phyloP scores from a whole-genome alignment of 1,140 invertebrate species.

The Drosophila nebulosa region DNA sequence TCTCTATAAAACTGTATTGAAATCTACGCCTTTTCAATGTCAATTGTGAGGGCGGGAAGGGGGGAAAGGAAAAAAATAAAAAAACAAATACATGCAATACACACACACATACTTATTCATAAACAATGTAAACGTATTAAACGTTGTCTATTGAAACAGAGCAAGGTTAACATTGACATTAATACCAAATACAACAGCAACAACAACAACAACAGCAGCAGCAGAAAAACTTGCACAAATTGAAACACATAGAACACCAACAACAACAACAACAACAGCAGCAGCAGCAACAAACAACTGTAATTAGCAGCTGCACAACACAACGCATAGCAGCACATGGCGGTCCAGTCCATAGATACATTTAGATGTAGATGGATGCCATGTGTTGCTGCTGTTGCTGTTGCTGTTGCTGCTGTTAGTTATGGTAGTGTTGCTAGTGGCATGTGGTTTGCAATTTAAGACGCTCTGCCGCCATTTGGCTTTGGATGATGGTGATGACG shows the following conservation, averaged over 20 bases:
- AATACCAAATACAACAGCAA: slow-evolving; percentile 57
- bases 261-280: slow-evolving; percentile 16
- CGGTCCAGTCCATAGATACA: slow-evolving; percentile 1
- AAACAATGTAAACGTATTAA: slow-evolving; percentile 62
- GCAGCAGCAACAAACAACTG: slow-evolving; percentile 49
- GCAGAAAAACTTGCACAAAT: slow-evolving; percentile 36
- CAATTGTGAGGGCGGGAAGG: not conserved
- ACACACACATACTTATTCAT: not conserved
- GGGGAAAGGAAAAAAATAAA: not conserved
- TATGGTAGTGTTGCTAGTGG: slow-evolving; percentile 27
- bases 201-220: not conserved
- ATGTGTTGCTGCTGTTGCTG: slow-evolving; percentile 24
- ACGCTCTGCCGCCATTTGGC: slow-evolving; percentile 27
- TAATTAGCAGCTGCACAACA: slow-evolving; percentile 75
- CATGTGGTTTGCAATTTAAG: slow-evolving; percentile 76
- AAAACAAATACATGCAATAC: not conserved
- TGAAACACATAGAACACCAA: slow-evolving; percentile 54
- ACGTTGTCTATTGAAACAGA: slow-evolving; percentile 49
- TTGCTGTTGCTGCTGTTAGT: slow-evolving; percentile 11
- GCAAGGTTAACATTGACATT: slow-evolving; percentile 77
- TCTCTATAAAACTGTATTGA: not conserved
- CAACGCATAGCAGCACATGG: slow-evolving; percentile 39
- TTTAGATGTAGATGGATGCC: not conserved
- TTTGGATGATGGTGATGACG: slow-evolving; percentile 43
- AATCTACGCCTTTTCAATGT: not conserved